Percentiles rank a stretch among this genome's conserved stretches.
These are phyloP conservation scores for Cheirogaleus medius DNA, from an alignment of 2,113 vertebrate genomes.

Conservation along the genomic window DNA sequence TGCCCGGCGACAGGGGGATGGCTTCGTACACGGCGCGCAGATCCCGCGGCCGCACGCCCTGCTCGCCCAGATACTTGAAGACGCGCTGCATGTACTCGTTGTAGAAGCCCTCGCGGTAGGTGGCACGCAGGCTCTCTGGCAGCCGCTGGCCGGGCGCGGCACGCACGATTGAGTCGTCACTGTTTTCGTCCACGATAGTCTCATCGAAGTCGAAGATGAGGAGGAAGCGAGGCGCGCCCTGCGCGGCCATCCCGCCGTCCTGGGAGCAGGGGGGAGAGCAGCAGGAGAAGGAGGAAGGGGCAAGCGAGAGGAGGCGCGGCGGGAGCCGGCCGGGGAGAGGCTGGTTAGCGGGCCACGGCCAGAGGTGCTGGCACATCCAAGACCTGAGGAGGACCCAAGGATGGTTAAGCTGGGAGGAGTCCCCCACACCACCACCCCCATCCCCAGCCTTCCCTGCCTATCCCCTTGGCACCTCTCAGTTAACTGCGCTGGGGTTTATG, in stretches of 20 bases:
- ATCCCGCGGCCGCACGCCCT: constrained; percentile 89
- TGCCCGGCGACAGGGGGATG: constrained; percentile 92
- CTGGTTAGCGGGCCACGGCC: constrained; percentile 72
- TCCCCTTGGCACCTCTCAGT: neutral
- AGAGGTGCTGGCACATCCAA: constrained; percentile 64
- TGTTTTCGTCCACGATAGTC: constrained; percentile 96
- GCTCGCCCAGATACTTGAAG: constrained; percentile 92
- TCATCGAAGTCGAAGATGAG: constrained; percentile 98
- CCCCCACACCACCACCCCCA: neutral
- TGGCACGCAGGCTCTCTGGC: constrained; percentile 89
- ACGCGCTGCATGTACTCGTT: constrained; percentile 96
- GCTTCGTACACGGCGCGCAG: constrained; percentile 89
- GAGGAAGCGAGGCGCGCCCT: constrained; percentile 88
- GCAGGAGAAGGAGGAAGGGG: constrained; percentile 57
- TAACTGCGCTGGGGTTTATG: neutral
- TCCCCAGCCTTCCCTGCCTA: neutral
- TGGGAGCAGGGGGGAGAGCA: constrained; percentile 78
- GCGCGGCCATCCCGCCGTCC: constrained; percentile 86
- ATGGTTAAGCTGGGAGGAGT: constrained; percentile 47
- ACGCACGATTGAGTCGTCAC: constrained; percentile 91
- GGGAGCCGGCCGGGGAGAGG: constrained; percentile 63
- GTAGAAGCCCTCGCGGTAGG: constrained; percentile 91
- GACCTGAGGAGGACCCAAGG: constrained; percentile 79
- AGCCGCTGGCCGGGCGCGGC: constrained; percentile 89
- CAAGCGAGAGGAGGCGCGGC: constrained; percentile 75